These are phyloP conservation scores for Diadumene lineata DNA, from an alignment of 92 coral and sea anemone species.

Conservation along the genomic window DNA sequence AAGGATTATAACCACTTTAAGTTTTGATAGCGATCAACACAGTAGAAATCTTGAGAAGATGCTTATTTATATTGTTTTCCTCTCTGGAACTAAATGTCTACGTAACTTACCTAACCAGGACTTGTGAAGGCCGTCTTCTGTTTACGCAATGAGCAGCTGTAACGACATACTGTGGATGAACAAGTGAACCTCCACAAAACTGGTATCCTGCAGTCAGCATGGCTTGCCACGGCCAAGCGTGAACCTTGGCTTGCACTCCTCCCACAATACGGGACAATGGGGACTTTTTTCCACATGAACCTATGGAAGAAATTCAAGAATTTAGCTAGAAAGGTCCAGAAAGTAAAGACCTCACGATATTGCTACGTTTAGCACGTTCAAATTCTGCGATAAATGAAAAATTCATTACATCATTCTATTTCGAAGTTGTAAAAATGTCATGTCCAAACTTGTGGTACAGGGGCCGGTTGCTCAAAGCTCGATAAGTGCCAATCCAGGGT, in stretches of 20 bases:
- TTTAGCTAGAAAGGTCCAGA: not conserved
- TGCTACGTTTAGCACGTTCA: too few relatives aligned
- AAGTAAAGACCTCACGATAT: not conserved
- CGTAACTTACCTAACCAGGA: slow-evolving; percentile 21
- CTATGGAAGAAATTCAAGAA: not conserved
- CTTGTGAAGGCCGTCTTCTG: slow-evolving; percentile 9
- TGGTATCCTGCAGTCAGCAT: slow-evolving; percentile 34
- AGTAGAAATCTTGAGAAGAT: too few relatives aligned
- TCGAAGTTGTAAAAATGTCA: too few relatives aligned
- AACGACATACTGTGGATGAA: slow-evolving; percentile 52
- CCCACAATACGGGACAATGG: slow-evolving; percentile 48
- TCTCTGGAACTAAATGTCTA: too few relatives aligned
- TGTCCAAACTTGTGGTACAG: too few relatives aligned
- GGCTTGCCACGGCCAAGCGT: slow-evolving; percentile 70
- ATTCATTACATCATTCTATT: too few relatives aligned
- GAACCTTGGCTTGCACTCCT: slow-evolving; percentile 31
- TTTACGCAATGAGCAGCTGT: slow-evolving; percentile 67
- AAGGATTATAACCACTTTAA: too few relatives aligned
- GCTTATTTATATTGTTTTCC: too few relatives aligned
- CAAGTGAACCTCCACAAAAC: slow-evolving; percentile 60
- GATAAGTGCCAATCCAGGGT: too few relatives aligned
- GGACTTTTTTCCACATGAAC: slow-evolving; percentile 9
- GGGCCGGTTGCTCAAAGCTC: too few relatives aligned
- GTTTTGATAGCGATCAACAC: too few relatives aligned
- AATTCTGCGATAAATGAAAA: too few relatives aligned